A percentile compares a stretch with the other conserved stretches of the same genome.
These are phyloP conservation scores for Acrobeloides nanus DNA, from an alignment of 2,888 invertebrate species.

Conservation along the genomic window DNA sequence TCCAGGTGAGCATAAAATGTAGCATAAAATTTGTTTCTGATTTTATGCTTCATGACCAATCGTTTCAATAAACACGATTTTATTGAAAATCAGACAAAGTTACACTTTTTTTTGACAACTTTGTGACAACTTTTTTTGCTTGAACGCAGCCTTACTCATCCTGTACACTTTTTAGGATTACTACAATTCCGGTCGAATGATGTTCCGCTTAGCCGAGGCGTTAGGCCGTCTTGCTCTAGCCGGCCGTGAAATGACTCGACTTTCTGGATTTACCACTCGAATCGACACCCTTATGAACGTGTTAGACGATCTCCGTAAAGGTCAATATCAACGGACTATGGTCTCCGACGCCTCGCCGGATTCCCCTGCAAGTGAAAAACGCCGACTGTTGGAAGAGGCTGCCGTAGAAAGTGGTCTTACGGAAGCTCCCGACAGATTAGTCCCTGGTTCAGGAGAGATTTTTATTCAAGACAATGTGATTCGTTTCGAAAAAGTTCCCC, in stretches of 20 bases:
- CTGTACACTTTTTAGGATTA: slow-evolving; percentile 75
- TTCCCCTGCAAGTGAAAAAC: too few relatives aligned
- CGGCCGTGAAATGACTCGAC: slow-evolving; percentile 73
- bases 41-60: background rate
- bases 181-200: slow-evolving; percentile 91
- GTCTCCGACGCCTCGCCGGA: too few relatives aligned
- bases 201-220: slow-evolving; percentile 90
- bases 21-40: background rate
- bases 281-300: slow-evolving; percentile 81
- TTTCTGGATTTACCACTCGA: slow-evolving; percentile 87
- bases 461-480: slow-evolving; percentile 69
- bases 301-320: slow-evolving; percentile 63
- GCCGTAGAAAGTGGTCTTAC: too few relatives aligned
- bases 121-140: too few relatives aligned
- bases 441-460: slow-evolving; percentile 33
- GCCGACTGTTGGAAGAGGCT: too few relatives aligned
- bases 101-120: too few relatives aligned
- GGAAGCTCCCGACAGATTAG: slow-evolving; percentile 8
- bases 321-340: slow-evolving; percentile 62
- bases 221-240: slow-evolving; percentile 89
- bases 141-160: too few relatives aligned
- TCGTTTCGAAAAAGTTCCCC: slow-evolving; percentile 81
- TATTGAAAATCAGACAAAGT: background rate
- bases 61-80: background rate
- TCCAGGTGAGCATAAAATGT: slow-evolving; percentile 59